phyloP scores from a whole-genome alignment of 2,113 vertebrate genomes.

The Indicator indicator region DNA sequence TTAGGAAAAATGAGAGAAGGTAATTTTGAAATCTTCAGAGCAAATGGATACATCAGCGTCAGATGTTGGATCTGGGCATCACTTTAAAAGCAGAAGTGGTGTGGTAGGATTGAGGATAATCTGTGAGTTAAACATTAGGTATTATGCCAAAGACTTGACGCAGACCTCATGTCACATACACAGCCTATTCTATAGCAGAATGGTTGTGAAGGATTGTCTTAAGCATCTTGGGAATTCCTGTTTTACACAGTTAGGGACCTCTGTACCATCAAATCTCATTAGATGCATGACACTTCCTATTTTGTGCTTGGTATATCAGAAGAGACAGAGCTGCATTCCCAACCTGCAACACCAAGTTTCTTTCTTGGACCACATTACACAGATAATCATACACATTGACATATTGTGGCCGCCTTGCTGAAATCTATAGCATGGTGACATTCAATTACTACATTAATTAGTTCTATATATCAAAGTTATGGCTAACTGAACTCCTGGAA shows the following conservation, averaged over 20 bases:
- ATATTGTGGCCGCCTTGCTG: background rate
- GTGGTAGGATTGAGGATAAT: background rate
- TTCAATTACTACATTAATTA: background rate
- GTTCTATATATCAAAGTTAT: background rate
- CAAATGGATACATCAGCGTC: background rate
- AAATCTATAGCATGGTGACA: background rate
- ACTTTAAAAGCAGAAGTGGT: background rate
- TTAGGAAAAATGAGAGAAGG: background rate
- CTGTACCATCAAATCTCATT: background rate
- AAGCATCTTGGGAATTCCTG: background rate
- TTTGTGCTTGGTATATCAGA: background rate
- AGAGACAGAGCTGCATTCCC: background rate
- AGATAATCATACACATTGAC: background rate
- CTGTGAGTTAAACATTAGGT: background rate
- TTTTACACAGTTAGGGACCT: background rate
- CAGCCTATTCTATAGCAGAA: background rate
- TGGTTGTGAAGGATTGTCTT: background rate
- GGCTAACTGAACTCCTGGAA: background rate
- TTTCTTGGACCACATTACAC: background rate
- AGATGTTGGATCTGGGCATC: background rate
- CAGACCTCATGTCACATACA: background rate
- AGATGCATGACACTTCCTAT: background rate
- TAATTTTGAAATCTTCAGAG: background rate
- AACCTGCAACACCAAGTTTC: background rate
- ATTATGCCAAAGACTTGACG: background rate